Percentiles rank a stretch among this genome's conserved stretches.
These are phyloP conservation scores for Alsophila aescularia DNA, from an alignment of 2,888 invertebrate genomes.

Conservation along the genomic window DNA sequence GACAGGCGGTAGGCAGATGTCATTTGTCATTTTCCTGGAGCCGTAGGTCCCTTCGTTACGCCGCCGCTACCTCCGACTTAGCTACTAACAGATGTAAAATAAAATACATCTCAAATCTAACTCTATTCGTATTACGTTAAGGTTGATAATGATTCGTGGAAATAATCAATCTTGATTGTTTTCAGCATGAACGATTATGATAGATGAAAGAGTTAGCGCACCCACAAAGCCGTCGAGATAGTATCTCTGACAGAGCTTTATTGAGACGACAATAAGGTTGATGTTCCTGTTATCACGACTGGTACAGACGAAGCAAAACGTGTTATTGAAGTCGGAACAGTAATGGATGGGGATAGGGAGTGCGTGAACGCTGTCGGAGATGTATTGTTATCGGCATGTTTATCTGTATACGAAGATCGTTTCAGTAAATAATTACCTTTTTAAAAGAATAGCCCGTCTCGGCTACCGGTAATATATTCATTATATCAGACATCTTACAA, in stretches of 20 bases:
- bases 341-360: conserved; percentile 83
- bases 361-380: conserved; percentile 83
- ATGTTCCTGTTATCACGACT: conserved; percentile 43
- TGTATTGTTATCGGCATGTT: conserved; percentile 82
- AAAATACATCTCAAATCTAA: conserved; percentile 42
- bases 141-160: conserved; percentile 48
- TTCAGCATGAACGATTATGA: conserved; percentile 85
- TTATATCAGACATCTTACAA: conserved; percentile 81
- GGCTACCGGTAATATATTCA: conserved; percentile 83
- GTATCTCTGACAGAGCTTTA: conserved; percentile 58
- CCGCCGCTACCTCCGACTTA: conserved; percentile 69
- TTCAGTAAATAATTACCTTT: conserved; percentile 82
- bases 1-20: conserved; percentile 88
- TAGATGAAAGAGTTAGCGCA: conserved; percentile 85
- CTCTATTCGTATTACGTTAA: conserved; percentile 44
- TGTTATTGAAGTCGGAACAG: conserved; percentile 83
- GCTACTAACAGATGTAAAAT: conserved; percentile 74
- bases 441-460: conserved; percentile 72
- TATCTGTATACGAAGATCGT: conserved; percentile 80
- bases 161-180: conserved; percentile 83
- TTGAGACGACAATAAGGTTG: conserved; percentile 52
- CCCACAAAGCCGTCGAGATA: conserved; percentile 66
- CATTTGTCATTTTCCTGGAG: conserved; percentile 87
- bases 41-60: conserved; percentile 84
- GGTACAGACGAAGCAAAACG: conserved; percentile 61